Conservation (phyloP, 2,888 invertebrate genomes). For the Lasioglossum calceatum region DNA sequence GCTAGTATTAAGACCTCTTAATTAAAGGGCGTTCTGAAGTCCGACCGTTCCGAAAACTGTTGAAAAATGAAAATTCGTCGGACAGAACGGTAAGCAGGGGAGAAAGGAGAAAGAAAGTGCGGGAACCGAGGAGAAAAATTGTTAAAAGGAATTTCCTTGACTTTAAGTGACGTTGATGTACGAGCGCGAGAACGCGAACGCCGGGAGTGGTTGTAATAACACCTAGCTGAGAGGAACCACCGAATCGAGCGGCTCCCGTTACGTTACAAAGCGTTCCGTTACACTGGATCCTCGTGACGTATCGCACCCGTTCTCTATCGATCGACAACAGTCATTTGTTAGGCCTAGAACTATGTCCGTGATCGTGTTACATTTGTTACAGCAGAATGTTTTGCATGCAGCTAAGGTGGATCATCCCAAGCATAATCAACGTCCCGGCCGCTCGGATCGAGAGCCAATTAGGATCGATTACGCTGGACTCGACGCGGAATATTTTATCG, state of each 20-base stretch:
- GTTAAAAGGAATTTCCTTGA: slow-evolving; percentile 67
- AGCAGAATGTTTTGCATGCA: not conserved
- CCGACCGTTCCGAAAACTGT: not conserved
- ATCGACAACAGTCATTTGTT: not conserved
- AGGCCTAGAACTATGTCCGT: too few relatives aligned
- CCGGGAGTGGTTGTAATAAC: slow-evolving; percentile 53
- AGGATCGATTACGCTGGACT: slow-evolving; percentile 33
- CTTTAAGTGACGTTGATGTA: slow-evolving; percentile 71
- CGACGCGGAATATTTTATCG: slow-evolving; percentile 53
- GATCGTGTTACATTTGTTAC: too few relatives aligned
- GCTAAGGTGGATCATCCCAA: not conserved
- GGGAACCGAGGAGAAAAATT: slow-evolving; percentile 58
- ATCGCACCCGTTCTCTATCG: not conserved
- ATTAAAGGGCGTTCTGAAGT: not conserved
- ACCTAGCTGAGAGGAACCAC: slow-evolving; percentile 52
- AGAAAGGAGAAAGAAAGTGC: not conserved
- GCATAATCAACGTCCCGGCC: slow-evolving; percentile 10
- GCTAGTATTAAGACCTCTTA: not conserved
- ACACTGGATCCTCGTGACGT: not conserved
- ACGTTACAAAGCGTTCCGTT: not conserved
- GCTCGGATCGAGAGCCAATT: slow-evolving; percentile 24
- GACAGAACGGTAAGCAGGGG: not conserved
- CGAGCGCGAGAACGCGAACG: slow-evolving; percentile 59
- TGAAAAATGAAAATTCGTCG: slow-evolving; percentile 11
- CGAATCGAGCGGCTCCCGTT: slow-evolving; percentile 24